phyloP scores from a whole-genome alignment of 2,888 invertebrate genomes.

The Leucophenga maculata region DNA sequence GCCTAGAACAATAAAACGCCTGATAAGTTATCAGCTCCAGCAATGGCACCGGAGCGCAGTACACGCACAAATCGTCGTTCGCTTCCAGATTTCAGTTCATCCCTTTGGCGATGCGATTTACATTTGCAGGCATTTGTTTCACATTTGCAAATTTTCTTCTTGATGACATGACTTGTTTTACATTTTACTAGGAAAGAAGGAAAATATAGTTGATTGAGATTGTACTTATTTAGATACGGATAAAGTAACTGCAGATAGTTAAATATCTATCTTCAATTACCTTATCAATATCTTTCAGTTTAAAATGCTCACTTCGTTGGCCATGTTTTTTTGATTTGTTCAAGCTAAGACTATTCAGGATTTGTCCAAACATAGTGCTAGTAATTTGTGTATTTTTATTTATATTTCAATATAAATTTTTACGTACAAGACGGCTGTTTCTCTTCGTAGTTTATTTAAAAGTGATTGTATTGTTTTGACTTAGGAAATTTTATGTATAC shows the following conservation, averaged over 20 bases:
- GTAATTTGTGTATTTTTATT: background rate
- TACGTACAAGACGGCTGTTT: background rate
- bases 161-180: constrained; percentile 37
- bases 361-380: constrained; percentile 1
- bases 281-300: background rate
- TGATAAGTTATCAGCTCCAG: constrained; percentile 57
- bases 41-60: background rate
- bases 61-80: constrained; percentile 26
- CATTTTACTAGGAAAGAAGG: background rate
- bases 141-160: constrained; percentile 58
- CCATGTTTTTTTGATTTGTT: background rate
- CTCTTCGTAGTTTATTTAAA: background rate
- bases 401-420: background rate
- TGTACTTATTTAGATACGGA: background rate
- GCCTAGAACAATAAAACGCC: constrained; percentile 56
- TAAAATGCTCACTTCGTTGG: constrained; percentile 2
- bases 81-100: constrained; percentile 45
- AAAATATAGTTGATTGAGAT: background rate
- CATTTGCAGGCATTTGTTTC: constrained; percentile 62
- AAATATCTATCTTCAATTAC: background rate
- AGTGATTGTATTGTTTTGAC: no score
- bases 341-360: constrained; percentile 1
- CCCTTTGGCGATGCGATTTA: constrained; percentile 35
- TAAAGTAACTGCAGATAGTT: no score
- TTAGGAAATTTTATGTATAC: no score